Percentiles rank a stretch among this genome's conserved stretches.
These are phyloP conservation scores for Cheirogaleus major DNA, from an alignment of 2,797 vertebrate species.

Conservation along the genomic window DNA sequence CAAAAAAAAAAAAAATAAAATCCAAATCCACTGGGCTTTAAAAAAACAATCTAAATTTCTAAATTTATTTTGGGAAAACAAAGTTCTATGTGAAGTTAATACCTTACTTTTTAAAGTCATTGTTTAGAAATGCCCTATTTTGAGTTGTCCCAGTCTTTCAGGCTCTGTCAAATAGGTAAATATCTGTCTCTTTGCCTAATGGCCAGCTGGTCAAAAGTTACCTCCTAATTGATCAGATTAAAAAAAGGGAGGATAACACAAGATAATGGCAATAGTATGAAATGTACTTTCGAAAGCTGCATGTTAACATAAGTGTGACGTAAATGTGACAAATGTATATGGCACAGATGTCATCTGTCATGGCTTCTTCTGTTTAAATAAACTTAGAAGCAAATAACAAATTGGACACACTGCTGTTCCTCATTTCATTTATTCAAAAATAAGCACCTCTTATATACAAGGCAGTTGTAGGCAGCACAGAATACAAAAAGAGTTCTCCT, in stretches of 20 bases:
- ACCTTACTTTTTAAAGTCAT: constrained; percentile 51
- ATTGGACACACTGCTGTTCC: constrained; percentile 57
- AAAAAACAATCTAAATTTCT: background rate
- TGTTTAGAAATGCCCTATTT: constrained; percentile 66
- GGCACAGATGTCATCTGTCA: constrained; percentile 75
- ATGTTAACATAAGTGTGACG: constrained; percentile 76
- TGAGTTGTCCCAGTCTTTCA: constrained; percentile 5
- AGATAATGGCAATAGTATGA: constrained; percentile 73
- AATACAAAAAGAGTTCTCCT: constrained; percentile 54
- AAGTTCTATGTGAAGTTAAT: constrained; percentile 50
- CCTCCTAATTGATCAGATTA: constrained; percentile 79
- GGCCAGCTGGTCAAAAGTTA: constrained; percentile 71
- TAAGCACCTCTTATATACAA: constrained; percentile 33
- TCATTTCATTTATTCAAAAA: constrained; percentile 65
- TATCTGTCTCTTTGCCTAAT: constrained; percentile 65
- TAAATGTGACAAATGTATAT: constrained; percentile 73
- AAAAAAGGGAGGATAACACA: constrained; percentile 61
- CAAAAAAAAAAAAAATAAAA: background rate
- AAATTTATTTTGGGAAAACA: constrained; percentile 61
- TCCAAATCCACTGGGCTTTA: background rate
- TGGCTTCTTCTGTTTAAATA: constrained; percentile 75
- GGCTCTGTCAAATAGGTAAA: constrained; percentile 63
- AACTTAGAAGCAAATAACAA: constrained; percentile 73
- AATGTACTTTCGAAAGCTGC: constrained; percentile 77
- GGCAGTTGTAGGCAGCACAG: constrained; percentile 21